phyloP scores from a whole-genome alignment of 92 coral and sea anemone genomes.

The Porites evermanni region DNA sequence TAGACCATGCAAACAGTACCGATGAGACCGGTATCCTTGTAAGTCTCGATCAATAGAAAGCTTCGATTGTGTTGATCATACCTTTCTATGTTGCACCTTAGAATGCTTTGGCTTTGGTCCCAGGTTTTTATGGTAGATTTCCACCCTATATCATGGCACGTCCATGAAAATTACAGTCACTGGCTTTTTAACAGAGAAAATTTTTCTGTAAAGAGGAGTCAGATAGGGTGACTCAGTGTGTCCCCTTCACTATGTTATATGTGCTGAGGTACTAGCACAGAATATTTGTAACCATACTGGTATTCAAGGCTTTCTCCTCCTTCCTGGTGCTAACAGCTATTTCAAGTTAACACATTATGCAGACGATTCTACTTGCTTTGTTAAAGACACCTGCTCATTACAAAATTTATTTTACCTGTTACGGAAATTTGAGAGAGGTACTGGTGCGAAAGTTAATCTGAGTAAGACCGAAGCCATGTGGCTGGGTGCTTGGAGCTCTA shows the following conservation, averaged over 20 bases:
- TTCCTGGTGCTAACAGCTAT: not conserved
- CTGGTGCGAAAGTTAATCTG: too few relatives aligned
- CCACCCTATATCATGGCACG: not conserved
- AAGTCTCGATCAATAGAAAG: conserved; percentile 12
- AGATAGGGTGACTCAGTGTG: conserved; percentile 21
- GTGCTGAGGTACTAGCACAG: not conserved
- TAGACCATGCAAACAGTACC: not conserved
- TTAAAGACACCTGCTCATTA: not conserved
- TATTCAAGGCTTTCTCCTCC: conserved; percentile 25
- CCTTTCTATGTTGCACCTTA: not conserved
- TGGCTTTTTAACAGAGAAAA: not conserved
- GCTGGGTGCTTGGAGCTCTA: too few relatives aligned
- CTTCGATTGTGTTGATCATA: conserved; percentile 11
- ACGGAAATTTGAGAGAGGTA: too few relatives aligned
- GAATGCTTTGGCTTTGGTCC: not conserved
- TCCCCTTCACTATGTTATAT: not conserved
- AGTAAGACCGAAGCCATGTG: too few relatives aligned
- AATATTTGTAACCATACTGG: not conserved
- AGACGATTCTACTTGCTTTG: conserved; percentile 31
- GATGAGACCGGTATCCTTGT: not conserved
- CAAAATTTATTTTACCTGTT: not conserved
- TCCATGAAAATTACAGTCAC: not conserved
- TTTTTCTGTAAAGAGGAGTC: not conserved
- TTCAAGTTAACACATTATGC: conserved; percentile 24
- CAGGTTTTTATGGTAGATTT: not conserved